A percentile compares a stretch with the other conserved stretches of the same genome.
Conservation (phyloP, 2,888 invertebrate genomes). For the Phorcus lineatus region DNA sequence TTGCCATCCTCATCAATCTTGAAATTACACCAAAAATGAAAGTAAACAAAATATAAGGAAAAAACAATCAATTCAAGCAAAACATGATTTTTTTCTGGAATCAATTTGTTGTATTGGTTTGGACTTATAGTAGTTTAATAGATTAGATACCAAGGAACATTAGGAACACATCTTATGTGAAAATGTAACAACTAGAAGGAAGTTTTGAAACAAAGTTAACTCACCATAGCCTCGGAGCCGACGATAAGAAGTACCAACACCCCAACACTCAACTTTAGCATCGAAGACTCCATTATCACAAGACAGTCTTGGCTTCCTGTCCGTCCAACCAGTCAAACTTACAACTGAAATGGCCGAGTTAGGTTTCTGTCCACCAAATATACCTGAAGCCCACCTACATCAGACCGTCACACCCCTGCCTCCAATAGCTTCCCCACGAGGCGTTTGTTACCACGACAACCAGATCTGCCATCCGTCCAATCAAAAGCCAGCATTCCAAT, state of each 20-base stretch:
- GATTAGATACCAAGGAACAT: too few species aligned
- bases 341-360: background rate
- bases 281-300: background rate
- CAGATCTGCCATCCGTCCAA: background rate
- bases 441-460: background rate
- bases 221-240: background rate
- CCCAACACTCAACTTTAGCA: background rate
- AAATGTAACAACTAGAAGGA: too few species aligned
- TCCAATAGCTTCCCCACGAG: constrained; percentile 4
- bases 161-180: too few species aligned
- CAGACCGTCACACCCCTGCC: background rate
- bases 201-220: background rate
- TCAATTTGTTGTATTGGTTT: too few species aligned
- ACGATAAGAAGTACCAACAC: background rate
- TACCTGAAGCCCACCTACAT: background rate
- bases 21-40: too few species aligned
- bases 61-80: too few species aligned
- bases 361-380: background rate
- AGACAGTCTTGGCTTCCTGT: background rate
- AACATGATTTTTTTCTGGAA: too few species aligned
- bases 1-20: too few species aligned
- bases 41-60: too few species aligned
- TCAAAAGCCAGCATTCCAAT: background rate
- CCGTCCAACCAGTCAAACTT: background rate
- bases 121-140: too few species aligned